Percentiles rank a stretch among this genome's conserved stretches.
Conservation (phyloP, 2,888 invertebrate species). For the Ormyrus labotus region DNA sequence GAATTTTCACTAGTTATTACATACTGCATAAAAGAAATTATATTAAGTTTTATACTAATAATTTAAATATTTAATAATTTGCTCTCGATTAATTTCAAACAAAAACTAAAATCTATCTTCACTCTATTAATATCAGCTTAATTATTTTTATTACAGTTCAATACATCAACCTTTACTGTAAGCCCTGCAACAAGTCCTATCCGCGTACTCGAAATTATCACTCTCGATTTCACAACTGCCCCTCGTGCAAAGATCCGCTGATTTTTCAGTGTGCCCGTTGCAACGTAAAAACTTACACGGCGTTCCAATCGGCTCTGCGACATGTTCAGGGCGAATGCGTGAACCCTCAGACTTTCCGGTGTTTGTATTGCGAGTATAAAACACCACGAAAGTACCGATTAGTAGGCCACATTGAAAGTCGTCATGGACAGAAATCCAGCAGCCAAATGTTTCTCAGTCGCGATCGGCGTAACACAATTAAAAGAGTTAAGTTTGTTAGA, state of each 20-base stretch:
- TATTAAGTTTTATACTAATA: too few species aligned
- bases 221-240: not conserved
- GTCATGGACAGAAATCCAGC: not conserved
- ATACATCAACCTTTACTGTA: constrained; percentile 16
- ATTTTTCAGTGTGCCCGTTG: constrained; percentile 32
- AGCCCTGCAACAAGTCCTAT: constrained; percentile 2
- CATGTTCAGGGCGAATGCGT: constrained; percentile 45
- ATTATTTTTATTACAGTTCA: too few species aligned
- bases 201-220: not conserved
- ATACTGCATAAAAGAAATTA: too few species aligned
- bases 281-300: constrained; percentile 22
- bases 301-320: constrained; percentile 34
- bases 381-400: constrained; percentile 42
- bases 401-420: constrained; percentile 21
- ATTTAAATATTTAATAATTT: too few species aligned
- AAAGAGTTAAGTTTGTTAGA: not conserved
- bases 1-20: too few species aligned
- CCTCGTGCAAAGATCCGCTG: not conserved
- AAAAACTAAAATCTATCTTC: not conserved
- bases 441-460: too few species aligned
- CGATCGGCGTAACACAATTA: too few species aligned
- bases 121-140: too few species aligned
- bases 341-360: constrained; percentile 21
- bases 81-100: too few species aligned
- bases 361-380: constrained; percentile 36